A percentile compares a stretch with the other conserved stretches of the same genome.
Conservation (phyloP, 2,113 vertebrate genomes). For the Melanostigma gelatinosum region DNA sequence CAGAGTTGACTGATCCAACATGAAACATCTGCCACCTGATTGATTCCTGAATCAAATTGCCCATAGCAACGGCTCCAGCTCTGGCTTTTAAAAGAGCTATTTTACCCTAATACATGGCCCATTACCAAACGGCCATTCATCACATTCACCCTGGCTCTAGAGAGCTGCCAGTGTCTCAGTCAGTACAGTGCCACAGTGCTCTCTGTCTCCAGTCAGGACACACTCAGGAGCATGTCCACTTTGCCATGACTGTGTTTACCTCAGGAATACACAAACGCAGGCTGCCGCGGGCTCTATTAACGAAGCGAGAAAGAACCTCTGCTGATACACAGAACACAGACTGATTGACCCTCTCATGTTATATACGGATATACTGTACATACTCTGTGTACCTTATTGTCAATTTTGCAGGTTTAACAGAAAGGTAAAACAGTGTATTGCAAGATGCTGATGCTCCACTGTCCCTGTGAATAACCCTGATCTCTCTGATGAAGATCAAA, state of each 20-base stretch:
- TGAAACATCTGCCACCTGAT: conserved; percentile 79
- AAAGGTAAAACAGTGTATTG: neutral
- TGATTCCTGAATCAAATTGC: conserved; percentile 73
- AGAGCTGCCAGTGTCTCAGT: conserved; percentile 66
- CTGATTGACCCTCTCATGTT: conserved; percentile 41
- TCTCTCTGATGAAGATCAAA: conserved; percentile 31
- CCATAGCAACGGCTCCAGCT: conserved; percentile 64
- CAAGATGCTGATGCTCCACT: neutral
- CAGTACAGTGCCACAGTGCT: conserved; percentile 65
- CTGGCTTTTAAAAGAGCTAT: conserved; percentile 74
- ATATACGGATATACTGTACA: conserved; percentile 1
- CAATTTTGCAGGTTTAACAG: conserved; percentile 30
- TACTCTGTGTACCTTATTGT: neutral
- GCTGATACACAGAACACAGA: conserved; percentile 38
- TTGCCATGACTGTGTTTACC: conserved; percentile 78
- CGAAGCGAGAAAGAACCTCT: conserved; percentile 44
- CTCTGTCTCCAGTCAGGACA: conserved; percentile 76
- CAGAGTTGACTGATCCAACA: conserved; percentile 62
- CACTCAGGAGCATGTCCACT: conserved; percentile 71
- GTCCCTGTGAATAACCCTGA: conserved; percentile 10
- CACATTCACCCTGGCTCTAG: conserved; percentile 63
- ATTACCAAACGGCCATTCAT: conserved; percentile 79
- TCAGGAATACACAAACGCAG: conserved; percentile 68
- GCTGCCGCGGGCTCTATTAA: conserved; percentile 65
- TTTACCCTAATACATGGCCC: conserved; percentile 78